Evolutionary conservation across 2,888 invertebrate species (phyloP).

Genomic region (Standfussiana lucernea): DNA sequence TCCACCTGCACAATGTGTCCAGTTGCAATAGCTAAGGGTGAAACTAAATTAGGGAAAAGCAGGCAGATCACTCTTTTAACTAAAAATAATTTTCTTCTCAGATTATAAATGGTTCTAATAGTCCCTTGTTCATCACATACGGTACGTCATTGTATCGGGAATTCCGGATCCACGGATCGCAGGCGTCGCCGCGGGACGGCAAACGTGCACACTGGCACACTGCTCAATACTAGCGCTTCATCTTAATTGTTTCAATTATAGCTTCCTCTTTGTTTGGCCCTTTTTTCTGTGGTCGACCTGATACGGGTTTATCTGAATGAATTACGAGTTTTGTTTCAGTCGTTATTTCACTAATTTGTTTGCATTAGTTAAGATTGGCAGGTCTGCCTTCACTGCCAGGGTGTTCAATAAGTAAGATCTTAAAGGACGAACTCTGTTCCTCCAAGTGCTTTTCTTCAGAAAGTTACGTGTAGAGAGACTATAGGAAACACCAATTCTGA

Average conservation of each 20-base stretch:
- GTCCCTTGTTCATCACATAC: background rate
- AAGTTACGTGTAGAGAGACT: background rate
- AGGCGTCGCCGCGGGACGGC: background rate
- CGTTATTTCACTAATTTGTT: background rate
- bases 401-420: background rate
- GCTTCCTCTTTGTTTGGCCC: constrained; percentile 32
- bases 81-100: background rate
- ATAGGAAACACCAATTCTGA: background rate
- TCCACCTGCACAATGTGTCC: background rate
- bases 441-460: background rate
- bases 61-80: no score
- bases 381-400: background rate
- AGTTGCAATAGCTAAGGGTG: background rate
- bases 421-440: background rate
- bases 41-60: no score
- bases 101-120: background rate
- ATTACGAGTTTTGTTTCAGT: background rate
- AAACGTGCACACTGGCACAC: background rate
- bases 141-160: background rate
- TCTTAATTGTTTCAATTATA: constrained; percentile 35
- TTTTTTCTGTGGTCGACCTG: background rate
- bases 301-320: constrained; percentile 6
- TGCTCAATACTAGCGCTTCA: background rate
- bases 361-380: no score
- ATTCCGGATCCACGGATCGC: background rate